These are phyloP conservation scores for Labroides dimidiatus DNA, from an alignment of 2,797 vertebrate species.

Conservation along the genomic window DNA sequence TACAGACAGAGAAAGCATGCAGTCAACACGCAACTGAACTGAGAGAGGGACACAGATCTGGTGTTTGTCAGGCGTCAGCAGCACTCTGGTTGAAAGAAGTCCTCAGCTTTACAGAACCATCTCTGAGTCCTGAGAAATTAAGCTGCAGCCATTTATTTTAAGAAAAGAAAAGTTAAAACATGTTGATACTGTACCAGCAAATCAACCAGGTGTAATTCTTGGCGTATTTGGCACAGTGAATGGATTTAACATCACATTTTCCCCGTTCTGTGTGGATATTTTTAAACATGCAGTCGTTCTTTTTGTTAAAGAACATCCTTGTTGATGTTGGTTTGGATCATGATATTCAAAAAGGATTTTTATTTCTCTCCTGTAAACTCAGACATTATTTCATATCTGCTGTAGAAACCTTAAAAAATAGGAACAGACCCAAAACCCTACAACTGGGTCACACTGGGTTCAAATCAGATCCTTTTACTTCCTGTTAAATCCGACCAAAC, in stretches of 20 bases:
- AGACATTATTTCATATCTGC: conserved; percentile 3
- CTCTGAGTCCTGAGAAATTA: too few relatives aligned
- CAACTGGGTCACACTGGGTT: conserved; percentile 36
- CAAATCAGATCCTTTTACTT: conserved; percentile 34
- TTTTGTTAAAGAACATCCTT: background rate
- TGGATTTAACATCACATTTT: background rate
- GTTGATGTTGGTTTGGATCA: background rate
- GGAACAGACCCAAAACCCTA: background rate
- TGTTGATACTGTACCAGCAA: too few relatives aligned
- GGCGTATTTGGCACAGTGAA: background rate
- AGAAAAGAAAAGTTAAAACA: too few relatives aligned
- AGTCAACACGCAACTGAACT: too few relatives aligned
- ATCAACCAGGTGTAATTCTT: too few relatives aligned
- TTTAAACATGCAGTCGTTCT: background rate
- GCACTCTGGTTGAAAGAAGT: too few relatives aligned
- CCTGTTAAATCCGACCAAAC: conserved; percentile 36
- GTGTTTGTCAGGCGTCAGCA: too few relatives aligned
- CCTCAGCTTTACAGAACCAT: too few relatives aligned
- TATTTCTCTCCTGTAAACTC: conserved; percentile 9
- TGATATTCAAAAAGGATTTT: conserved; percentile 1
- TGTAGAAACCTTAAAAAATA: conserved; percentile 2
- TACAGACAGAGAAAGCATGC: too few relatives aligned
- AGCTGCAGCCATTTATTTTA: too few relatives aligned
- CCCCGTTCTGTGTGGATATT: background rate
- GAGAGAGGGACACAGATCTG: too few relatives aligned